A percentile compares a stretch with the other conserved stretches of the same genome.
Evolutionary conservation across 2,888 invertebrate genomes (phyloP).

Genomic region (Drosophila mettleri): DNA sequence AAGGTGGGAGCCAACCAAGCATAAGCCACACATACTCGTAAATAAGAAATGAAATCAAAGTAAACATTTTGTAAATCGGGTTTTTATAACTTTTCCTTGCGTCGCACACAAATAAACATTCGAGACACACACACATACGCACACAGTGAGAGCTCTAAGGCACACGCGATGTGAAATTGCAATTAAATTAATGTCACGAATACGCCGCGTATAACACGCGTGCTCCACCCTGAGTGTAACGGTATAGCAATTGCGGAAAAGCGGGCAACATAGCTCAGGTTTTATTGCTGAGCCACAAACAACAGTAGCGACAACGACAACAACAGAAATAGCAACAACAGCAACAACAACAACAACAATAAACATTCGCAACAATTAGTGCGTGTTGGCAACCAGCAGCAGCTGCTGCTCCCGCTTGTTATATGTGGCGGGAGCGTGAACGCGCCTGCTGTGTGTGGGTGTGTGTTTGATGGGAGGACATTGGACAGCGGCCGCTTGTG

Average conservation of each 20-base stretch:
- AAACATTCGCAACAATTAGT: conserved; percentile 69
- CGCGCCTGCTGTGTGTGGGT: neutral
- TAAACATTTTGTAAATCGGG: conserved; percentile 81
- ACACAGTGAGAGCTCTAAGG: conserved; percentile 15
- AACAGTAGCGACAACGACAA: conserved; percentile 50
- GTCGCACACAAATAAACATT: conserved; percentile 8
- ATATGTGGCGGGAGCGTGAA: conserved; percentile 10
- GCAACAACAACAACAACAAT: conserved; percentile 32
- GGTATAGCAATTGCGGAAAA: conserved; percentile 63
- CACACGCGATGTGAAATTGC: conserved; percentile 72
- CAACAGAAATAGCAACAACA: too few species aligned
- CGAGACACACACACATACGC: conserved; percentile 1
- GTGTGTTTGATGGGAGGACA: neutral
- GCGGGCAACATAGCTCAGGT: conserved; percentile 67
- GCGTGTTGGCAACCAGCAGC: conserved; percentile 75
- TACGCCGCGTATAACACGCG: conserved; percentile 69
- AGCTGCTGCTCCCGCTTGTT: conserved; percentile 60
- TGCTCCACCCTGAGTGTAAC: conserved; percentile 26
- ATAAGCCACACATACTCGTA: conserved; percentile 64
- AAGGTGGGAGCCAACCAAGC: conserved; percentile 50
- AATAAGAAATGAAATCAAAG: conserved; percentile 81
- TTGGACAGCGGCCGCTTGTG: conserved; percentile 51
- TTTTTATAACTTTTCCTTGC: conserved; percentile 72
- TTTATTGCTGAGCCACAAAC: conserved; percentile 74
- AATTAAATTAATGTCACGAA: conserved; percentile 81